Conservation (phyloP, 2,888 invertebrate species). For the Furcula furcula region DNA sequence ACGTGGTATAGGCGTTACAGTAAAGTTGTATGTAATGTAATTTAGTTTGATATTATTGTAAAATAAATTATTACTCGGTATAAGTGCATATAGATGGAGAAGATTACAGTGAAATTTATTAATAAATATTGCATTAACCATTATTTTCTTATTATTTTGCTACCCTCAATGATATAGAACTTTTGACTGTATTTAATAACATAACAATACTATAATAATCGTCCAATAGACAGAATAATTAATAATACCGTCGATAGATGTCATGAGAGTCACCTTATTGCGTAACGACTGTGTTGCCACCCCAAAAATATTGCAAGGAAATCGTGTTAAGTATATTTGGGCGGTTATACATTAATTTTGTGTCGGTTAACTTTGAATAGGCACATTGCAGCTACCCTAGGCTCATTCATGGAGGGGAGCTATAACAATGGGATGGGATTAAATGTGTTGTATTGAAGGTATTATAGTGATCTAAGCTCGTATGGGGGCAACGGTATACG, state of each 20-base stretch:
- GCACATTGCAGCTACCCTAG: constrained; percentile 32
- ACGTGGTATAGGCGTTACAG: constrained; percentile 54
- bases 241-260: constrained; percentile 44
- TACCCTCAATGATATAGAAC: constrained; percentile 45
- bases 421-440: constrained; percentile 73
- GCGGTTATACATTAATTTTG: constrained; percentile 71
- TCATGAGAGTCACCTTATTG: constrained; percentile 35
- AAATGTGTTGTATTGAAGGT: constrained; percentile 69
- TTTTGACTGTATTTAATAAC: constrained; percentile 54
- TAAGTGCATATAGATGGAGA: constrained; percentile 77
- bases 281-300: constrained; percentile 31
- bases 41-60: constrained; percentile 57
- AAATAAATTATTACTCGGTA: constrained; percentile 76
- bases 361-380: constrained; percentile 56
- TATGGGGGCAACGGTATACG: constrained; percentile 28
- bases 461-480: constrained; percentile 63
- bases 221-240: constrained; percentile 55
- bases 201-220: constrained; percentile 55
- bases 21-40: constrained; percentile 61
- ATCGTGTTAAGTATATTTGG: constrained; percentile 67
- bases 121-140: constrained; percentile 81
- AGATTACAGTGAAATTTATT: constrained; percentile 79
- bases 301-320: constrained; percentile 43
- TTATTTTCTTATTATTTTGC: constrained; percentile 41
- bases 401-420: constrained; percentile 42